Conservation (phyloP, 1,140 invertebrate species). For the Bemisia tabaci region DNA sequence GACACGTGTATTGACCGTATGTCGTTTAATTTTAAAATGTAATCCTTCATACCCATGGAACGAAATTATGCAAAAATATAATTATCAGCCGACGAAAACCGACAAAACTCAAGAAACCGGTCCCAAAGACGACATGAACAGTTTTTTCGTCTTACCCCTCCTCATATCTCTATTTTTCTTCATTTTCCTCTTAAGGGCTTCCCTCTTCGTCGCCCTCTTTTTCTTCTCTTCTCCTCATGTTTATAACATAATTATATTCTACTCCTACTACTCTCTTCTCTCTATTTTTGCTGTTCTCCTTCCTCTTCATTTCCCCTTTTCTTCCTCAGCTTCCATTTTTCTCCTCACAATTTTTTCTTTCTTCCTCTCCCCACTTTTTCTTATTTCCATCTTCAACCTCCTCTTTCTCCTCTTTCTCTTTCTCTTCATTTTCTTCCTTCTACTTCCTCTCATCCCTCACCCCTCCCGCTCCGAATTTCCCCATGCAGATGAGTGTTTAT, state of each 20-base stretch:
- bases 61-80: no score
- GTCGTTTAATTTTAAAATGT: no score
- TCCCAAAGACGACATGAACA: no score
- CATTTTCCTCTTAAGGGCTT: not conserved
- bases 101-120: no score
- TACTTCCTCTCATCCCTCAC: conserved; percentile 5
- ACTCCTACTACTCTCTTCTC: not conserved
- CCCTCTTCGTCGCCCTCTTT: not conserved
- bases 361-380: conserved; percentile 1
- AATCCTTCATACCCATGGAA: no score
- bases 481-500: not conserved
- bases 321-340: conserved; percentile 2
- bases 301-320: conserved; percentile 7
- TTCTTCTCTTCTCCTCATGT: not conserved
- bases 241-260: not conserved
- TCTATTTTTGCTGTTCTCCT: not conserved
- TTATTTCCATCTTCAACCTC: not conserved
- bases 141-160: no score
- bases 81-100: no score
- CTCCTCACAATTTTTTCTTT: not conserved
- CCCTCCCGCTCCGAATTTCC: conserved; percentile 5
- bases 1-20: no score
- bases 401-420: conserved; percentile 2
- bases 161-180: no score
- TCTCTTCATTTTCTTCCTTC: not conserved